A percentile compares a stretch with the other conserved stretches of the same genome.
Evolutionary conservation across 2,888 invertebrate genomes (phyloP).

Genomic region (Ligdia adustata): DNA sequence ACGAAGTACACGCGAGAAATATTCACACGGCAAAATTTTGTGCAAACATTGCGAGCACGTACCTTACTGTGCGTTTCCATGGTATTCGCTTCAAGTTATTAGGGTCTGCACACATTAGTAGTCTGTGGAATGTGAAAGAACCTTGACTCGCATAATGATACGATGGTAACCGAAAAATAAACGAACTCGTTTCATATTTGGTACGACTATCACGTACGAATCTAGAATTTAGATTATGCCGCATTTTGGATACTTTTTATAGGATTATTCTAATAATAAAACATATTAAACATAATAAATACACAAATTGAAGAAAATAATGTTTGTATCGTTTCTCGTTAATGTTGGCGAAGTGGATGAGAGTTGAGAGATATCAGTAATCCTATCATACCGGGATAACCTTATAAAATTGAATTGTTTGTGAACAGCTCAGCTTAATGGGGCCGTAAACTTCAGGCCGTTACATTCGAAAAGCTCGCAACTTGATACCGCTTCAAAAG

Average conservation of each 20-base stretch:
- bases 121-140: constrained; percentile 14
- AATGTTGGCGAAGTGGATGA: constrained; percentile 2
- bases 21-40: constrained; percentile 18
- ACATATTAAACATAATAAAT: not conserved
- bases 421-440: constrained; percentile 24
- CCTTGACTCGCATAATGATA: constrained; percentile 17
- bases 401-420: constrained; percentile 24
- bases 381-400: constrained; percentile 12
- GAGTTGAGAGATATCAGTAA: constrained; percentile 9
- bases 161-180: constrained; percentile 10
- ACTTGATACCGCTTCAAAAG: constrained; percentile 29
- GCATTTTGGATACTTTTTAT: not conserved
- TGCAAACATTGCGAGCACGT: constrained; percentile 19
- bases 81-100: constrained; percentile 20
- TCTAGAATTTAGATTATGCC: not conserved
- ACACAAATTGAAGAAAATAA: not conserved
- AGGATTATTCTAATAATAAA: not conserved
- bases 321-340: constrained; percentile 5
- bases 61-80: constrained; percentile 9
- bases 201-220: constrained; percentile 4
- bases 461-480: constrained; percentile 26
- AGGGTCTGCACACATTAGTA: constrained; percentile 18
- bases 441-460: constrained; percentile 26
- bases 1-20: constrained; percentile 27
- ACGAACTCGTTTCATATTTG: constrained; percentile 4